Conservation (phyloP, 2,113 vertebrate species). For the Ursus arctos region DNA sequence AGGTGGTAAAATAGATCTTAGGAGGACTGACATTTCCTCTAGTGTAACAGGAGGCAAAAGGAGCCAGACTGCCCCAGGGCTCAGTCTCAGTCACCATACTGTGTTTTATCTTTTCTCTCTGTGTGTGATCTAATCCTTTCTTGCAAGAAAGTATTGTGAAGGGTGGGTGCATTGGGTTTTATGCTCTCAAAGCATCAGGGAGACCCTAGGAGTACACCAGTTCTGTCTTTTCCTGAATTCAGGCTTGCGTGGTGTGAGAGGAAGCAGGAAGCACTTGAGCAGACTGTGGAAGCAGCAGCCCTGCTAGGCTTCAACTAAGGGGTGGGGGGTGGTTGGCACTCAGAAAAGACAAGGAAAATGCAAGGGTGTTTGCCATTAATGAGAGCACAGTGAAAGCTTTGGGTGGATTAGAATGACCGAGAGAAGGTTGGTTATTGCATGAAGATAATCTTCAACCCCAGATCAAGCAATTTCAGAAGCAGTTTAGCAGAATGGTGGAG, state of each 20-base stretch:
- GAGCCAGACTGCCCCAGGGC: background rate
- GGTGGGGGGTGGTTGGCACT: background rate
- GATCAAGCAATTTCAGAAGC: background rate
- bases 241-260: background rate
- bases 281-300: background rate
- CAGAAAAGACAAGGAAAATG: background rate
- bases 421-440: background rate
- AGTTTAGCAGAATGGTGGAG: background rate
- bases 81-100: background rate
- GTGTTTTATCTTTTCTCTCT: background rate
- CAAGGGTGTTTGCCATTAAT: background rate
- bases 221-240: background rate
- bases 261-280: background rate
- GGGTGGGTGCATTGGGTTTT: background rate
- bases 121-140: background rate
- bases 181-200: background rate
- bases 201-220: background rate
- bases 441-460: slow-evolving; percentile 27
- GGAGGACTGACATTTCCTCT: background rate
- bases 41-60: background rate
- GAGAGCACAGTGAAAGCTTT: background rate
- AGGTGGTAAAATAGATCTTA: background rate
- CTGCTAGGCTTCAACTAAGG: background rate
- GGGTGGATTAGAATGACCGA: background rate
- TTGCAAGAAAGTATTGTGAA: background rate